Evolutionary conservation across 2,113 vertebrate species (phyloP).

Genomic region (Apaloderma vittatum): DNA sequence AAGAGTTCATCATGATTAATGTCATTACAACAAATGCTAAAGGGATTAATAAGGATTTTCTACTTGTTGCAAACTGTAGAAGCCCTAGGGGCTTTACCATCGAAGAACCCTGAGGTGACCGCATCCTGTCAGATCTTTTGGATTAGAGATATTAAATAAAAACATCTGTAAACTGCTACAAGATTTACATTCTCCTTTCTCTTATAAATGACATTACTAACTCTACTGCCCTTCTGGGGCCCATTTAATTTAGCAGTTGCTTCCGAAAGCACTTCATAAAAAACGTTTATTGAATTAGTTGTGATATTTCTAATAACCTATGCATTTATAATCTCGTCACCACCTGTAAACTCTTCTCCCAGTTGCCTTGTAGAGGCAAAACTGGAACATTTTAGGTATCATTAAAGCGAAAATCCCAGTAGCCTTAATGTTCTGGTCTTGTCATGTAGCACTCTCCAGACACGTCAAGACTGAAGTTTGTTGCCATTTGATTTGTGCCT

Average conservation of each 20-base stretch:
- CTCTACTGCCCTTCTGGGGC: constrained; percentile 61
- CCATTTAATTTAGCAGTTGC: constrained; percentile 66
- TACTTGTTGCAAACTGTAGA: constrained; percentile 47
- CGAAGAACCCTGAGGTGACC: constrained; percentile 50
- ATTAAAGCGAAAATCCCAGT: constrained; percentile 51
- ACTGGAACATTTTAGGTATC: constrained; percentile 42
- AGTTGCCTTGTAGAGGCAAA: constrained; percentile 66
- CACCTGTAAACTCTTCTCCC: constrained; percentile 69
- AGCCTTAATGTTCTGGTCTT: not conserved
- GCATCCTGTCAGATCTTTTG: constrained; percentile 69
- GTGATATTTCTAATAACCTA: constrained; percentile 58
- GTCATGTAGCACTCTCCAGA: constrained; percentile 25
- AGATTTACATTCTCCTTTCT: constrained; percentile 68
- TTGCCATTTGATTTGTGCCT: constrained; percentile 27
- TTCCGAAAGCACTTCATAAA: constrained; percentile 75
- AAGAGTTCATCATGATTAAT: constrained; percentile 68
- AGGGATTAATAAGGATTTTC: constrained; percentile 77
- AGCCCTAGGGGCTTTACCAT: not conserved
- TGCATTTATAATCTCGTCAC: constrained; percentile 64
- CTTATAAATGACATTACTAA: constrained; percentile 70
- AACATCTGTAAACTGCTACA: constrained; percentile 74
- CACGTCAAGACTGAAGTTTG: constrained; percentile 24
- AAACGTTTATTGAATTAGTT: constrained; percentile 77
- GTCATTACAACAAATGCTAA: constrained; percentile 68
- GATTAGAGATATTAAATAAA: constrained; percentile 73